These are phyloP conservation scores for Petrophora chlorosata DNA, from an alignment of 2,888 invertebrate genomes.

Conservation along the genomic window DNA sequence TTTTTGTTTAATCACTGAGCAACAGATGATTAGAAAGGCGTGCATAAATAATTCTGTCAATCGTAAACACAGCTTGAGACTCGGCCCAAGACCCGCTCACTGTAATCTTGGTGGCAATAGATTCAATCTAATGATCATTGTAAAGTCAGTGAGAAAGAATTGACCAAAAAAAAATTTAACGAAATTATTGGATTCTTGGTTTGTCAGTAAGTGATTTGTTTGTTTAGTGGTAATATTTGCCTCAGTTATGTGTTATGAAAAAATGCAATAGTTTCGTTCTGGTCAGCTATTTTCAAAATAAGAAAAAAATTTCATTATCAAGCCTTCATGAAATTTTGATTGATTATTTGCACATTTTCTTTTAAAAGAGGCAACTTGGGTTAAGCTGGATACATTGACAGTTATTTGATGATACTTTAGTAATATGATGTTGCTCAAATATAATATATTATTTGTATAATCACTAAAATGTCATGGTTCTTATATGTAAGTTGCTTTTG, in stretches of 20 bases:
- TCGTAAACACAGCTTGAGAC: slow-evolving; percentile 50
- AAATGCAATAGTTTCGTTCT: slow-evolving; percentile 51
- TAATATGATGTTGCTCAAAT: slow-evolving; percentile 71
- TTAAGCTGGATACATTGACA: slow-evolving; percentile 53
- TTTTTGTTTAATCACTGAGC: slow-evolving; percentile 27
- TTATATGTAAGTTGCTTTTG: not conserved
- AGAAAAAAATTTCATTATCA: slow-evolving; percentile 36
- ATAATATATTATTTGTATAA: not conserved
- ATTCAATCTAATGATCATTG: slow-evolving; percentile 58
- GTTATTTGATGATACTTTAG: slow-evolving; percentile 70
- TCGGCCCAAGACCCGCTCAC: slow-evolving; percentile 62
- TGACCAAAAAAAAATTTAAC: slow-evolving; percentile 37
- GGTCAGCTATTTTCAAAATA: slow-evolving; percentile 35
- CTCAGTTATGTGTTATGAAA: not conserved
- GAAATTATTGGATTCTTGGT: slow-evolving; percentile 50
- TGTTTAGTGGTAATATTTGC: slow-evolving; percentile 5
- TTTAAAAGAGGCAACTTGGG: slow-evolving; percentile 61
- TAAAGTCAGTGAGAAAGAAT: slow-evolving; percentile 64
- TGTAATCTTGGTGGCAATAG: slow-evolving; percentile 69
- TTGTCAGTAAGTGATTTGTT: not conserved
- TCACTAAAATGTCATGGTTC: not conserved
- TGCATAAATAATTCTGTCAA: slow-evolving; percentile 57
- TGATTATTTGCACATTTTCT: slow-evolving; percentile 39
- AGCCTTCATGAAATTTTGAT: slow-evolving; percentile 37
- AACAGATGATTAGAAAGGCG: slow-evolving; percentile 73